These are phyloP conservation scores for Drosophila glabriapex DNA, from an alignment of 2,888 invertebrate species.

Conservation along the genomic window DNA sequence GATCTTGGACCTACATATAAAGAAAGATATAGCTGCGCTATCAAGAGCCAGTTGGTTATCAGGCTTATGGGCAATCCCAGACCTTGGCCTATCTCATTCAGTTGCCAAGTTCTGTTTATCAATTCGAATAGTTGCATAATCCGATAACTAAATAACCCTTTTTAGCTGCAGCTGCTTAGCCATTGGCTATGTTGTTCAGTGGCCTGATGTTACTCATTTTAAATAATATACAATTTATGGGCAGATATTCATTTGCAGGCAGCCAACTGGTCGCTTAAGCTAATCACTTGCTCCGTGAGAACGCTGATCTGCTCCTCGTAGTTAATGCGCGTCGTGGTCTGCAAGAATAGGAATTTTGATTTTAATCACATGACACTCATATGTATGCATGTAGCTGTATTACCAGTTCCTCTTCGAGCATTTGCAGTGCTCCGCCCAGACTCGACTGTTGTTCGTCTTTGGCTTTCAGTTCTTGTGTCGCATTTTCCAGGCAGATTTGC, in stretches of 20 bases:
- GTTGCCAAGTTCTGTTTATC: background rate
- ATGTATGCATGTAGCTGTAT: background rate
- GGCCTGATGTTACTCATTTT: slow-evolving; percentile 29
- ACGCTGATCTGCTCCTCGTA: slow-evolving; percentile 89
- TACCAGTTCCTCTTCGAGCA: slow-evolving; percentile 89
- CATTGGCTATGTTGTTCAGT: slow-evolving; percentile 7
- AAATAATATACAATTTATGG: slow-evolving; percentile 56
- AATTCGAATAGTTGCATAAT: background rate
- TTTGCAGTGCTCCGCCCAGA: slow-evolving; percentile 85
- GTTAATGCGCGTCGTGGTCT: slow-evolving; percentile 87
- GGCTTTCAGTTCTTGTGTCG: slow-evolving; percentile 86
- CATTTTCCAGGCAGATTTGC: slow-evolving; percentile 86
- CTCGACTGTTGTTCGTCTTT: slow-evolving; percentile 87
- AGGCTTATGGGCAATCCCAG: background rate
- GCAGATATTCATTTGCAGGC: slow-evolving; percentile 80
- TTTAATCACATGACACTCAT: background rate
- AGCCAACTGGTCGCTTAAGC: slow-evolving; percentile 93
- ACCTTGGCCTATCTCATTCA: background rate
- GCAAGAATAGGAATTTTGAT: slow-evolving; percentile 6
- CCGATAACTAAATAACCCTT: slow-evolving; percentile 14
- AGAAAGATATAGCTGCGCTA: slow-evolving; percentile 8
- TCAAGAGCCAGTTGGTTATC: slow-evolving; percentile 1
- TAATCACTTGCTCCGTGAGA: slow-evolving; percentile 88
- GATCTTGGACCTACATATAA: slow-evolving; percentile 20
- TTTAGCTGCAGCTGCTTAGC: slow-evolving; percentile 8